Conservation (phyloP, 2,113 vertebrate species). For the Gallinago jamesoni region DNA sequence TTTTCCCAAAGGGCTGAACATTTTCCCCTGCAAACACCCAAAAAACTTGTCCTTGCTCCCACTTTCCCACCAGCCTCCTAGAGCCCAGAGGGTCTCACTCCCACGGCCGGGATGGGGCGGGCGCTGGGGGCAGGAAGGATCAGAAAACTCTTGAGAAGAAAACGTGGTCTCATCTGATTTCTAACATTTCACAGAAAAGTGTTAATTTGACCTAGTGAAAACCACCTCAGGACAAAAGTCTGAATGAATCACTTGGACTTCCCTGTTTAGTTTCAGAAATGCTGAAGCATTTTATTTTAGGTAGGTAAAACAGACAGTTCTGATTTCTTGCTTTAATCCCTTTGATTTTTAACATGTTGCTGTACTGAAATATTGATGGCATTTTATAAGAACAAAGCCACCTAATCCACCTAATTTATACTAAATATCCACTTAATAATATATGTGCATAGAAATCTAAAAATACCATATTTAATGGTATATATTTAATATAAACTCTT, state of each 20-base stretch:
- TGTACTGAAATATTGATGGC: not conserved
- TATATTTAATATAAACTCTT: not conserved
- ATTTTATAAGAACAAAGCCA: not conserved
- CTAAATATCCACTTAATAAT: not conserved
- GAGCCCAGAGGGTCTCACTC: not conserved
- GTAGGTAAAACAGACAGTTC: not conserved
- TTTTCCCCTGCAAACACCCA: not conserved
- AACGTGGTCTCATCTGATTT: not conserved
- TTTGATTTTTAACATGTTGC: not conserved
- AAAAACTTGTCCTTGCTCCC: not conserved
- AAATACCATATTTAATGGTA: not conserved
- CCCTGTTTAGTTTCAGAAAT: not conserved
- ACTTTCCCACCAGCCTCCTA: not conserved
- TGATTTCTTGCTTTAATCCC: not conserved
- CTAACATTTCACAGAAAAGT: not conserved
- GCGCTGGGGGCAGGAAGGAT: not conserved
- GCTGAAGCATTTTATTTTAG: not conserved
- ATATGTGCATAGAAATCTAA: not conserved
- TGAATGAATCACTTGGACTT: not conserved
- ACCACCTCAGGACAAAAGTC: not conserved
- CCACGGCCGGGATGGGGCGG: not conserved
- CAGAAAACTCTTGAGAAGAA: not conserved
- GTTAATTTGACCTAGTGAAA: not conserved
- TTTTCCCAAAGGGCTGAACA: not conserved
- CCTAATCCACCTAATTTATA: not conserved